phyloP scores from a whole-genome alignment of 2,797 vertebrate genomes.

The Phoeniculus purpureus region DNA sequence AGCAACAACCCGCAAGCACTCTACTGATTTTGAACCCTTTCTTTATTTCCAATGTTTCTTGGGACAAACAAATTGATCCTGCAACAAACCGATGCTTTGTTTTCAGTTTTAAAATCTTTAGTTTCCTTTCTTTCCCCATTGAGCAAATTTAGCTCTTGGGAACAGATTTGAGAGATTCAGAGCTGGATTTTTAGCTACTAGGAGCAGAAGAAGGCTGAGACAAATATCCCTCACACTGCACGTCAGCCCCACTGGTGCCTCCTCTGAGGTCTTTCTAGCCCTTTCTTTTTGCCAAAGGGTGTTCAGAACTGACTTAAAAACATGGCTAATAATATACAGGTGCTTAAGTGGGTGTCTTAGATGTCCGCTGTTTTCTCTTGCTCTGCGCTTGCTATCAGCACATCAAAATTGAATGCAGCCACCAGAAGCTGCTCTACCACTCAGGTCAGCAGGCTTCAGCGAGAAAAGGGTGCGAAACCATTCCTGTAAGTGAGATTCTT shows the following conservation, averaged over 20 bases:
- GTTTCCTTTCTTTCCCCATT: background rate
- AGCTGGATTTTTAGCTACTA: background rate
- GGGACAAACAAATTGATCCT: background rate
- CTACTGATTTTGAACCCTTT: background rate
- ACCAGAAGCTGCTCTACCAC: background rate
- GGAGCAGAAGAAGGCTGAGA: background rate
- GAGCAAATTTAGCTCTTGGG: background rate
- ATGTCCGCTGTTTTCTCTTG: background rate
- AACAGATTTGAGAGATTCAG: background rate
- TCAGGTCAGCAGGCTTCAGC: background rate
- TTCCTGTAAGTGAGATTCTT: background rate
- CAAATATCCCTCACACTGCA: accelerated
- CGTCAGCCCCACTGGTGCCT: accelerated
- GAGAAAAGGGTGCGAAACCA: background rate
- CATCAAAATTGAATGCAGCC: background rate
- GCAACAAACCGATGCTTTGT: background rate
- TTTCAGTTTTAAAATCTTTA: background rate
- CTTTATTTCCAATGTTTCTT: background rate
- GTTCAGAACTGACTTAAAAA: background rate
- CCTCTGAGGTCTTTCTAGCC: background rate
- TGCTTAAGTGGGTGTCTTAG: background rate
- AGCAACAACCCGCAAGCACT: background rate
- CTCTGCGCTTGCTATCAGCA: background rate
- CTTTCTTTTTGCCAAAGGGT: background rate
- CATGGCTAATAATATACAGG: background rate